These are phyloP conservation scores for Acestrorhynchus altus DNA, from an alignment of 2,797 vertebrate genomes.

Conservation along the genomic window DNA sequence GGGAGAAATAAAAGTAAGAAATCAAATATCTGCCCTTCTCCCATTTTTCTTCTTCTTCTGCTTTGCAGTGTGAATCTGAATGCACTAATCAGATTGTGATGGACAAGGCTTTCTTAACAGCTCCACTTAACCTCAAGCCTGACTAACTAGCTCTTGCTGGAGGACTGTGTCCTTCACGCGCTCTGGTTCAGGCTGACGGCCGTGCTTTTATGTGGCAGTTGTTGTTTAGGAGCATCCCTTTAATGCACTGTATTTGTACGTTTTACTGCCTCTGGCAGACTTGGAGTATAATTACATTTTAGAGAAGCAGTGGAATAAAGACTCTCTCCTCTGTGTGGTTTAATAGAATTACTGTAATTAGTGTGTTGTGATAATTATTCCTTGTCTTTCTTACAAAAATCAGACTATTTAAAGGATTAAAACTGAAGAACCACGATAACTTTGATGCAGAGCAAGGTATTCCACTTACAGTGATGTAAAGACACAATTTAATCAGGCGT, in stretches of 20 bases:
- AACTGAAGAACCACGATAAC: background rate
- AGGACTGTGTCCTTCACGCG: slow-evolving; percentile 39
- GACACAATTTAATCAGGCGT: background rate
- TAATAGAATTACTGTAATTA: slow-evolving; percentile 16
- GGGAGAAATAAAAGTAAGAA: slow-evolving; percentile 36
- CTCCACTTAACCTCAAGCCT: slow-evolving; percentile 62
- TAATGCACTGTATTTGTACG: slow-evolving; percentile 31
- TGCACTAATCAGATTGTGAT: slow-evolving; percentile 56
- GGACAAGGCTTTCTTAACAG: slow-evolving; percentile 54
- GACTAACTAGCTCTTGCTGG: slow-evolving; percentile 44
- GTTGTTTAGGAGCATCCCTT: slow-evolving; percentile 50
- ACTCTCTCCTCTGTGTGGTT: slow-evolving; percentile 4
- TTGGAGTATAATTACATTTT: slow-evolving; percentile 41
- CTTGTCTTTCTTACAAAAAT: background rate
- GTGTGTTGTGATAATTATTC: background rate
- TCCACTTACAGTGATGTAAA: too few species aligned
- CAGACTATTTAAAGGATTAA: background rate
- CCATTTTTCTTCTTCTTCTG: background rate
- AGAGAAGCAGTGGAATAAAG: slow-evolving; percentile 21
- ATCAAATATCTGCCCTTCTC: slow-evolving; percentile 32
- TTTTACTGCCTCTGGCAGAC: slow-evolving; percentile 42
- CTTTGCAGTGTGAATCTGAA: slow-evolving; percentile 53
- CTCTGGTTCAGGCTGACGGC: slow-evolving; percentile 44
- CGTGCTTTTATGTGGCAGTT: slow-evolving; percentile 38
- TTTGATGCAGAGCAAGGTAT: too few species aligned